Conservation (phyloP, 2,888 invertebrate genomes). For the Hipparchia sbordonii region DNA sequence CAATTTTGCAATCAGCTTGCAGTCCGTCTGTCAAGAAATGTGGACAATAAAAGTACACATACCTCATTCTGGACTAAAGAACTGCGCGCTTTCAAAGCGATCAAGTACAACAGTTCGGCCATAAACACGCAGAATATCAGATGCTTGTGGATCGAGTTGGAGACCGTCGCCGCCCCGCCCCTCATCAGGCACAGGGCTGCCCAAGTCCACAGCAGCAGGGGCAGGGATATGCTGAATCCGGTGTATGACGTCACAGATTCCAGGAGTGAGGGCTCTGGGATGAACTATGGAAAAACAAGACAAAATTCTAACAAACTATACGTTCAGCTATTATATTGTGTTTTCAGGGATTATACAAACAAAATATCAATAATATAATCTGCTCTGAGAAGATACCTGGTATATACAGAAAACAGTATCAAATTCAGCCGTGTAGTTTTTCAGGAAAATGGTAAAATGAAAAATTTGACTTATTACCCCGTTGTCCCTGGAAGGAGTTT, state of each 20-base stretch:
- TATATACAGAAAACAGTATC: too few species aligned
- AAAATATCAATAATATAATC: too few species aligned
- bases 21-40: too few species aligned
- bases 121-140: constrained; percentile 95
- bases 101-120: constrained; percentile 92
- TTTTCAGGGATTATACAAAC: too few species aligned
- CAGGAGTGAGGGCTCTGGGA: constrained; percentile 92
- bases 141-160: constrained; percentile 97
- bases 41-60: constrained; percentile 44
- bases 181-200: constrained; percentile 91
- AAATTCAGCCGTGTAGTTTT: too few species aligned
- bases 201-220: constrained; percentile 90
- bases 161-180: constrained; percentile 92
- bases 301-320: background rate
- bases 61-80: constrained; percentile 93
- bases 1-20: too few species aligned
- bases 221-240: constrained; percentile 92
- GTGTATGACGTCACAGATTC: constrained; percentile 95
- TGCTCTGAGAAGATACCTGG: too few species aligned
- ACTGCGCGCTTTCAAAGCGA: constrained; percentile 92
- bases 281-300: constrained; percentile 79
- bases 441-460: too few species aligned
- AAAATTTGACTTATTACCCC: too few species aligned
- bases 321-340: too few species aligned
- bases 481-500: too few species aligned